Percentiles rank a stretch among this genome's conserved stretches.
Evolutionary conservation across 1,140 invertebrate genomes (phyloP).

Genomic region (Drosophila santomea): DNA sequence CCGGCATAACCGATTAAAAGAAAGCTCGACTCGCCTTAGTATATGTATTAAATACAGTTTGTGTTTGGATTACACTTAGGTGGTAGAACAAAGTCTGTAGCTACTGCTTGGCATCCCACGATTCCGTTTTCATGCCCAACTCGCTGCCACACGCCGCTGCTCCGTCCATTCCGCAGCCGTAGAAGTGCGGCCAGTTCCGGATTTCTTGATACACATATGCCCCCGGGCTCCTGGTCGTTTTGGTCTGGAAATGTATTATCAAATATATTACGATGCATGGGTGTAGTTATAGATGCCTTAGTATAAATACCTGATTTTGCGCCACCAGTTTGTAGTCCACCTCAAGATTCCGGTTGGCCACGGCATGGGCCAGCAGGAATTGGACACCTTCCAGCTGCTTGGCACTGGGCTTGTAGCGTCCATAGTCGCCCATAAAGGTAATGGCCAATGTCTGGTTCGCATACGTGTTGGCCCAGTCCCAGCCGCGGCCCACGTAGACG

Average conservation of each 20-base stretch:
- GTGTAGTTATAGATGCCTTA: background rate
- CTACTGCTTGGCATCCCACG: conserved; percentile 60
- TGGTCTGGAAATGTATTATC: conserved; percentile 55
- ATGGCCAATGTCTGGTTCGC: conserved; percentile 85
- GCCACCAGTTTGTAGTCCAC: conserved; percentile 84
- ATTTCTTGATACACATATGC: conserved; percentile 85
- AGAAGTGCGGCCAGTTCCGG: conserved; percentile 83
- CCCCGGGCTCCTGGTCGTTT: conserved; percentile 86
- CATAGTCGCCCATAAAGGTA: conserved; percentile 85
- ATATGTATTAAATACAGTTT: conserved; percentile 41
- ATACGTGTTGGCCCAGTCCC: conserved; percentile 86
- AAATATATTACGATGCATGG: background rate
- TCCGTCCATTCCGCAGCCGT: conserved; percentile 54
- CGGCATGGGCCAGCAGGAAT: conserved; percentile 74
- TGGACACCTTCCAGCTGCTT: conserved; percentile 81
- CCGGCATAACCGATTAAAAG: conserved; percentile 49
- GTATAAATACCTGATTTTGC: conserved; percentile 84
- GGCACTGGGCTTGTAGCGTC: conserved; percentile 67
- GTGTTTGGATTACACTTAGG: conserved; percentile 27
- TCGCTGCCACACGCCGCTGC: conserved; percentile 65
- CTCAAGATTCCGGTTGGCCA: conserved; percentile 68
- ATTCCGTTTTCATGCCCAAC: conserved; percentile 62
- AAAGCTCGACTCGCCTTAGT: conserved; percentile 32
- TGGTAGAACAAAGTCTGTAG: conserved; percentile 27
- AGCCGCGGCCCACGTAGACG: conserved; percentile 88